Evolutionary conservation across 1,140 invertebrate genomes (phyloP).

Genomic region (Drosophila cardini): DNA sequence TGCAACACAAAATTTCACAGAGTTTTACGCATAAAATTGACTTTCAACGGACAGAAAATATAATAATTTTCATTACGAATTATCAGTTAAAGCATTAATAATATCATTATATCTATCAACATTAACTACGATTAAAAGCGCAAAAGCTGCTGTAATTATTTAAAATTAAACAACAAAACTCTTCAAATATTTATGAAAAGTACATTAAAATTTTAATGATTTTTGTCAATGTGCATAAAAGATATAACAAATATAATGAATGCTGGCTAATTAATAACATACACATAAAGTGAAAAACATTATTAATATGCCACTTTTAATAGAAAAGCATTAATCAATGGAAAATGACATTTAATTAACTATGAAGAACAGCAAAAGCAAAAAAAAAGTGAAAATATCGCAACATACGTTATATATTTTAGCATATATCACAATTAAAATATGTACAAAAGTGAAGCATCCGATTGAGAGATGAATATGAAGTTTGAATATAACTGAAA

Average conservation of each 20-base stretch:
- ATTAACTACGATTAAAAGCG: not conserved
- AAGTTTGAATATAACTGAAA: not conserved
- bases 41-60: no score
- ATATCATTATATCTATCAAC: not conserved
- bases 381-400: constrained; percentile 1
- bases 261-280: constrained; percentile 33
- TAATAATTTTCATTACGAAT: no score
- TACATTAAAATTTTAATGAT: constrained; percentile 6
- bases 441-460: not conserved
- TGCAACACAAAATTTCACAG: no score
- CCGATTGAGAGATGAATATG: not conserved
- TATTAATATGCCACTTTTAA: constrained; percentile 40
- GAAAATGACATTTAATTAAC: constrained; percentile 44
- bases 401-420: constrained; percentile 23
- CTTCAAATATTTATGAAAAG: not conserved
- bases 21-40: no score
- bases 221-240: constrained; percentile 17
- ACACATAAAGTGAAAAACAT: constrained; percentile 8
- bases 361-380: constrained; percentile 13
- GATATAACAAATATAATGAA: constrained; percentile 9
- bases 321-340: constrained; percentile 43
- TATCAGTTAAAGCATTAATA: not conserved
- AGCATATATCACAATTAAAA: constrained; percentile 38
- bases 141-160: constrained; percentile 1
- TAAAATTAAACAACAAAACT: not conserved